Percentiles rank a stretch among this genome's conserved stretches.
Evolutionary conservation across 2,888 invertebrate genomes (phyloP).

Genomic region (Drosophila macrospina): DNA sequence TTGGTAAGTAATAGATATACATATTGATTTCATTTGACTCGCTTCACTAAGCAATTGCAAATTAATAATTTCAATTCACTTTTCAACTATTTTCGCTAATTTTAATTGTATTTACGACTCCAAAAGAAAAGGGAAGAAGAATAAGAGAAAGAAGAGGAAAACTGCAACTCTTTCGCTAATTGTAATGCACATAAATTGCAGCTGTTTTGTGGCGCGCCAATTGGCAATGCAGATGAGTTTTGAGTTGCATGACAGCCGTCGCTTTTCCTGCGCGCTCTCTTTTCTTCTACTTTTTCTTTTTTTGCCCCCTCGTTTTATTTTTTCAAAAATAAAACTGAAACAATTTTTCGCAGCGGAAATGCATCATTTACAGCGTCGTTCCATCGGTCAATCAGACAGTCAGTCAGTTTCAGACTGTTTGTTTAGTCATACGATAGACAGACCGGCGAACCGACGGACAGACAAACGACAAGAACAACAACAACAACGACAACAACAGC

Average conservation of each 20-base stretch:
- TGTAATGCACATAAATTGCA: constrained; percentile 78
- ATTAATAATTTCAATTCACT: constrained; percentile 14
- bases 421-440: constrained; percentile 65
- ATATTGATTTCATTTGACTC: constrained; percentile 17
- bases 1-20: constrained; percentile 41
- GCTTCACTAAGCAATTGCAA: background rate
- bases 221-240: constrained; percentile 79
- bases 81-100: constrained; percentile 11
- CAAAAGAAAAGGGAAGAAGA: constrained; percentile 5
- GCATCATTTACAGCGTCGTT: constrained; percentile 66
- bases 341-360: constrained; percentile 66
- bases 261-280: constrained; percentile 14
- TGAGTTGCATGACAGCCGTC: constrained; percentile 35
- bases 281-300: constrained; percentile 16
- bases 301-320: constrained; percentile 30
- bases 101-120: constrained; percentile 10
- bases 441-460: constrained; percentile 5
- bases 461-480: constrained; percentile 22
- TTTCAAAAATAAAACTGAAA: constrained; percentile 48
- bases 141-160: constrained; percentile 19
- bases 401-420: constrained; percentile 34
- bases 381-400: constrained; percentile 34
- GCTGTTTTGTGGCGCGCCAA: constrained; percentile 60
- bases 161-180: constrained; percentile 67
- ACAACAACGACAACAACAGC: constrained; percentile 23